Evolutionary conservation across 2,888 invertebrate species (phyloP).

Genomic region (Luperina testacea): DNA sequence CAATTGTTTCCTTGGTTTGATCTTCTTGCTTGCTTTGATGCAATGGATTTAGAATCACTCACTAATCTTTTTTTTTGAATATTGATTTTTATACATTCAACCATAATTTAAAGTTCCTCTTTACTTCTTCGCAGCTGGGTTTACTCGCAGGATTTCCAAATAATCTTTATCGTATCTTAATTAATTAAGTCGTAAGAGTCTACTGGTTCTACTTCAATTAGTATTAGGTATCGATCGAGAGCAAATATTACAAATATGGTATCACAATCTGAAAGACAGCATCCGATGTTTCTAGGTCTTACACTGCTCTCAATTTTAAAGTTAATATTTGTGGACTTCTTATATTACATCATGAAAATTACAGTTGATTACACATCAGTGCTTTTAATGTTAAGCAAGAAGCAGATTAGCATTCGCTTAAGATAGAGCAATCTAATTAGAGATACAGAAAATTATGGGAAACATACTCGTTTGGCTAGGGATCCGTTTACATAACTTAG

Average conservation of each 20-base stretch:
- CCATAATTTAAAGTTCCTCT: neutral
- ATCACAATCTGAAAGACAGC: neutral
- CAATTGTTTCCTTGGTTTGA: no score
- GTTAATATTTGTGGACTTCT: constrained; percentile 11
- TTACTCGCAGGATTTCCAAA: neutral
- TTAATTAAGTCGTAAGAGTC: neutral
- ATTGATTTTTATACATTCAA: no score
- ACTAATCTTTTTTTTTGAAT: no score
- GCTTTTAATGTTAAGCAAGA: constrained; percentile 57
- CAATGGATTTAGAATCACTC: neutral
- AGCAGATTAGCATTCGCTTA: constrained; percentile 61
- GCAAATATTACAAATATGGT: neutral
- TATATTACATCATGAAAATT: constrained; percentile 32
- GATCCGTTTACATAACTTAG: constrained; percentile 21
- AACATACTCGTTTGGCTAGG: constrained; percentile 26
- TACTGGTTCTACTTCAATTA: neutral
- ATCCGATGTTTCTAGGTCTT: neutral
- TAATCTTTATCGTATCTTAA: neutral
- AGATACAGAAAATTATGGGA: constrained; percentile 62
- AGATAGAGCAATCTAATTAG: constrained; percentile 58
- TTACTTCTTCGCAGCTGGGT: neutral
- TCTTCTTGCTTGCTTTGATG: neutral
- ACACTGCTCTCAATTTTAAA: constrained; percentile 16
- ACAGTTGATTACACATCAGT: constrained; percentile 44
- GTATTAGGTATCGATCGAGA: neutral